These are phyloP conservation scores for Rachycentron canadum DNA, from an alignment of 2,797 vertebrate species.

Conservation along the genomic window DNA sequence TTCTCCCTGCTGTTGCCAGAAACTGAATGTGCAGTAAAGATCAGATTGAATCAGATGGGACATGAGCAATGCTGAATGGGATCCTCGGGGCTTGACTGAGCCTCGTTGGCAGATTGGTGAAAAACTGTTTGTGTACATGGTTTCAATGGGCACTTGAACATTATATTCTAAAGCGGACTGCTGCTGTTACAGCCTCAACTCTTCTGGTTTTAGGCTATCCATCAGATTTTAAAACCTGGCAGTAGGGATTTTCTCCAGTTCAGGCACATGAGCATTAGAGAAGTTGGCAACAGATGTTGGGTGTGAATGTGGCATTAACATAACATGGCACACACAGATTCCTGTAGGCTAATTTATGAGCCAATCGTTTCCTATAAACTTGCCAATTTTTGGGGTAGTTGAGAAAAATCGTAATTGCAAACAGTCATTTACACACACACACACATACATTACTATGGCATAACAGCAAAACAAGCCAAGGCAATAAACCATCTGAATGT, in stretches of 20 bases:
- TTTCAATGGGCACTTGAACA: background rate
- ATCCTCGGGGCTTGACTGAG: slow-evolving; percentile 18
- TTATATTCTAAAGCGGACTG: background rate
- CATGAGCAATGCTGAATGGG: slow-evolving; percentile 21
- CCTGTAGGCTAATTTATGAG: background rate
- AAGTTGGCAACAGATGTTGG: background rate
- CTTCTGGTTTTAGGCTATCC: too few relatives aligned
- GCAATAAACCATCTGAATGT: background rate
- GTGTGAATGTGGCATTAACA: background rate
- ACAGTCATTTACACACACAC: background rate
- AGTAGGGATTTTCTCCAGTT: background rate
- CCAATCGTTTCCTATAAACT: background rate
- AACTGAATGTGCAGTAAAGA: slow-evolving; percentile 47
- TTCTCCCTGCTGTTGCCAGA: slow-evolving; percentile 36
- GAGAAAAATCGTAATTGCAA: background rate
- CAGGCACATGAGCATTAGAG: background rate
- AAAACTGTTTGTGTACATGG: slow-evolving; percentile 9
- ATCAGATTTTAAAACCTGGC: background rate
- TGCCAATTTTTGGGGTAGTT: background rate
- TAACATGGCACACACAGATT: background rate
- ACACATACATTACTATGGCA: background rate
- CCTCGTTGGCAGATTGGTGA: background rate
- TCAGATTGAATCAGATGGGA: slow-evolving; percentile 34
- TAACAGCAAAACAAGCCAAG: background rate
- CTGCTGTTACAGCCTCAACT: background rate